These are phyloP conservation scores for Toxotes jaculatrix DNA, from an alignment of 2,113 vertebrate species.

Conservation along the genomic window DNA sequence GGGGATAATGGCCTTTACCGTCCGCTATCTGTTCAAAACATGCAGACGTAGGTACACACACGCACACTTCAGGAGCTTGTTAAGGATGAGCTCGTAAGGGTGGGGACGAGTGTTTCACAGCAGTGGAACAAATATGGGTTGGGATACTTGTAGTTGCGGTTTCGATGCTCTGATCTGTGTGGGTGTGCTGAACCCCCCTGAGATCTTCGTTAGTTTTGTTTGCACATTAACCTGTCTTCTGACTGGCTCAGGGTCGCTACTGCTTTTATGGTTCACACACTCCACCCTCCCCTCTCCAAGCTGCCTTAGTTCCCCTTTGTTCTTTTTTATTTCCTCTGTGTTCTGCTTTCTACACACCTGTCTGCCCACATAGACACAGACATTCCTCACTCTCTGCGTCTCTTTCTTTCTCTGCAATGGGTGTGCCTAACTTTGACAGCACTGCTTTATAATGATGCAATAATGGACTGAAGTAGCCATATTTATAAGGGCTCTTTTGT, in stretches of 20 bases:
- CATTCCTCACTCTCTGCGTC: slow-evolving; percentile 16
- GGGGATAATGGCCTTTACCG: slow-evolving; percentile 63
- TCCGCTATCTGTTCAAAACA: slow-evolving; percentile 35
- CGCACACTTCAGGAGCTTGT: slow-evolving; percentile 55
- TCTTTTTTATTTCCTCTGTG: neutral
- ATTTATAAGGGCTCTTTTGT: slow-evolving; percentile 31
- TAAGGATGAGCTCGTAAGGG: slow-evolving; percentile 43
- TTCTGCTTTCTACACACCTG: neutral
- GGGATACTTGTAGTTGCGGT: slow-evolving; percentile 20
- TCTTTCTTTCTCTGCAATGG: slow-evolving; percentile 13
- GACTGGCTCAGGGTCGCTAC: slow-evolving; percentile 17
- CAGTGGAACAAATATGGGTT: slow-evolving; percentile 29
- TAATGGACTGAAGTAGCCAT: slow-evolving; percentile 35
- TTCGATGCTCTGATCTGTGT: slow-evolving; percentile 39
- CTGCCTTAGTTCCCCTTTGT: neutral
- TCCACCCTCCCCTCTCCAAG: neutral
- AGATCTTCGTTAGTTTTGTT: slow-evolving; percentile 43
- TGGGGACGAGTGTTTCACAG: slow-evolving; percentile 18
- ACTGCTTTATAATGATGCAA: slow-evolving; percentile 22
- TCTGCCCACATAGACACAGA: neutral
- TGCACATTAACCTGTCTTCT: slow-evolving; percentile 34
- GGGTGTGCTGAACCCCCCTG: slow-evolving; percentile 31
- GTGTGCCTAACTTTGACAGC: slow-evolving; percentile 30
- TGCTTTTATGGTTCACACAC: slow-evolving; percentile 12
- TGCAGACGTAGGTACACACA: slow-evolving; percentile 10